Base-by-base conservation (phyloP, 2,888 invertebrate species). In the Syrista parreyssii region DNA sequence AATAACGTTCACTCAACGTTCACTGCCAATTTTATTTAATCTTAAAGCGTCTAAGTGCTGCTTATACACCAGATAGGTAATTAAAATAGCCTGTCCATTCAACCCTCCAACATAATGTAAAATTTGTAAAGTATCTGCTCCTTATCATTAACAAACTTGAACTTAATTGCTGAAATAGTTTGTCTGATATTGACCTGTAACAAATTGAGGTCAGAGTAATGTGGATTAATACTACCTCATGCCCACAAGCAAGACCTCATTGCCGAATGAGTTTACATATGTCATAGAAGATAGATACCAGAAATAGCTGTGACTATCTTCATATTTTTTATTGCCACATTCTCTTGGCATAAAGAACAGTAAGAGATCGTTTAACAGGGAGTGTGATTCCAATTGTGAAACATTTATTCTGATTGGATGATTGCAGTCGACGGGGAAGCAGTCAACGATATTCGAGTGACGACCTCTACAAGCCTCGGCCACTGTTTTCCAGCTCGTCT, bases 401-500 rank as follows among this genome's bases (percentile, higher is more conserved):
- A 68, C 74, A 79, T 74, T 81, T 76, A 76, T 78, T 81, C 69
- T 80, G 72, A 83, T 80, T 83, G 80, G 75, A 82, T 83, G 74
- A 82, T 87, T 86, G 36, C 86, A 90, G 90, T 81, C 89, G 88
- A 36, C 88, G 87, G 80, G 87, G 90, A 82, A 90, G 87, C 83
- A 91, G 88, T 83, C 94, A 95, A 88, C 92, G 95, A 80, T 95
- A 95, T 87, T 93, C 94, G 78, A 94, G 94, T 84, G 95, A 95
- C 84, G 95, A 96, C 91, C 92, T 95, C 78, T 96, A 95, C 89
- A 95, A 95, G 89, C 95, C 95, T 76, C 92, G 95, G 83, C 94
- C 94, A 71, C 87, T 93, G 69, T 92, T 94, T 84, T 88, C 90
- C 73, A 90, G 90, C 80, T 90, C 91, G 79, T 93, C 93, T 79